A percentile compares a stretch with the other conserved stretches of the same genome.
Evolutionary conservation across 1,140 invertebrate species (phyloP).

Genomic region (Drosophila quadrilineata): DNA sequence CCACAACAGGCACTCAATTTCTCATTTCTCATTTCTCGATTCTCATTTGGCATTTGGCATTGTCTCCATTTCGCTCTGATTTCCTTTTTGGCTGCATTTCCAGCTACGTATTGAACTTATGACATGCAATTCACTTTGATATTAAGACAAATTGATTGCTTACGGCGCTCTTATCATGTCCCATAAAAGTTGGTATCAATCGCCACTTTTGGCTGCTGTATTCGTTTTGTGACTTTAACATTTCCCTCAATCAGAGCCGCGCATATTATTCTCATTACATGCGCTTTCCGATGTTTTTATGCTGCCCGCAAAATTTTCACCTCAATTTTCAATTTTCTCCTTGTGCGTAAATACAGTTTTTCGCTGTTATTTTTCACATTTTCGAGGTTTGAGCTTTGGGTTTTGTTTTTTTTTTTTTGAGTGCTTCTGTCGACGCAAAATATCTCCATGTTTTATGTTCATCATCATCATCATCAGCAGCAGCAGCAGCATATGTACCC

Average conservation of each 20-base stretch:
- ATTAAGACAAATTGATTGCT: constrained; percentile 61
- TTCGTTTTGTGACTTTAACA: no score
- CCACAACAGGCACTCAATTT: constrained; percentile 12
- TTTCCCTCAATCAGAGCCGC: no score
- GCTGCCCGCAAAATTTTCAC: constrained; percentile 1
- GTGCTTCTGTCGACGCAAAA: constrained; percentile 23
- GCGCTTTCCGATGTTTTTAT: constrained; percentile 17
- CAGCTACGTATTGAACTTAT: constrained; percentile 53
- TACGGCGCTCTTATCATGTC: constrained; percentile 13
- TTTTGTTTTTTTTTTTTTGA: no score
- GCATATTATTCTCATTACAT: constrained; percentile 39
- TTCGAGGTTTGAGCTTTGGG: no score
- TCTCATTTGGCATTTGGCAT: constrained; percentile 5
- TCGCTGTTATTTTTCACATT: constrained; percentile 34
- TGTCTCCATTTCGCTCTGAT: background rate
- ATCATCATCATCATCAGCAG: constrained; percentile 4
- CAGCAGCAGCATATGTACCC: no score
- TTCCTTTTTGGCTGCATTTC: no score
- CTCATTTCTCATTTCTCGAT: constrained; percentile 23
- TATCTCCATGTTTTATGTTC: constrained; percentile 33
- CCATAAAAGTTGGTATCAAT: constrained; percentile 19
- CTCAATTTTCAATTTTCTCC: constrained; percentile 53
- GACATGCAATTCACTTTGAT: constrained; percentile 50
- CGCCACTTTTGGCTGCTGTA: background rate
- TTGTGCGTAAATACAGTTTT: constrained; percentile 36